These are phyloP conservation scores for Amphipoea lucens DNA, from an alignment of 2,888 invertebrate species.

Conservation along the genomic window DNA sequence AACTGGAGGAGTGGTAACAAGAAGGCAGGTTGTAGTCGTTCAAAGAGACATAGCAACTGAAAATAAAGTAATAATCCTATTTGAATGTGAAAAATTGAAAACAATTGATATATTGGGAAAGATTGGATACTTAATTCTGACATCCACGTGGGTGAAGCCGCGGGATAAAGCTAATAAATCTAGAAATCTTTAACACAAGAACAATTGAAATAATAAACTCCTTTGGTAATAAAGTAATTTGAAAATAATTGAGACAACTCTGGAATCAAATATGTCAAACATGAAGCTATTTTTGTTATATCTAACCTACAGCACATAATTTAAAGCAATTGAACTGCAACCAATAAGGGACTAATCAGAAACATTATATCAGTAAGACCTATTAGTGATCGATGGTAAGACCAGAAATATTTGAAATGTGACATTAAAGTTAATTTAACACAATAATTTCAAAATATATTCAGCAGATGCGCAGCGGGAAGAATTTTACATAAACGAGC, in stretches of 20 bases:
- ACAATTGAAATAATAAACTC: background rate
- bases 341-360: background rate
- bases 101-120: too few species aligned
- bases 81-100: too few species aligned
- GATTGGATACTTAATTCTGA: background rate
- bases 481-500: conserved; percentile 83
- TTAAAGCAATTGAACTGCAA: background rate
- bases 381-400: too few species aligned
- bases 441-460: conserved; percentile 53
- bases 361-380: background rate
- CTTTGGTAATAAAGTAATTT: background rate
- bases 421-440: conserved; percentile 43
- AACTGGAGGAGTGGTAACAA: background rate
- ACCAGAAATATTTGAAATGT: conserved; percentile 2
- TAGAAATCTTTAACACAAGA: background rate
- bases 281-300: background rate
- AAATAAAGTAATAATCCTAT: background rate
- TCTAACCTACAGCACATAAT: background rate
- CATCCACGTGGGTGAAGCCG: background rate
- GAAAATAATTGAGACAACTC: background rate
- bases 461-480: conserved; percentile 63
- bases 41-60: background rate
- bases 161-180: background rate
- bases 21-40: background rate
- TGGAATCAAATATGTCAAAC: background rate